Evolutionary conservation across 1,140 invertebrate genomes (phyloP).

Genomic region (Ips nitidus): DNA sequence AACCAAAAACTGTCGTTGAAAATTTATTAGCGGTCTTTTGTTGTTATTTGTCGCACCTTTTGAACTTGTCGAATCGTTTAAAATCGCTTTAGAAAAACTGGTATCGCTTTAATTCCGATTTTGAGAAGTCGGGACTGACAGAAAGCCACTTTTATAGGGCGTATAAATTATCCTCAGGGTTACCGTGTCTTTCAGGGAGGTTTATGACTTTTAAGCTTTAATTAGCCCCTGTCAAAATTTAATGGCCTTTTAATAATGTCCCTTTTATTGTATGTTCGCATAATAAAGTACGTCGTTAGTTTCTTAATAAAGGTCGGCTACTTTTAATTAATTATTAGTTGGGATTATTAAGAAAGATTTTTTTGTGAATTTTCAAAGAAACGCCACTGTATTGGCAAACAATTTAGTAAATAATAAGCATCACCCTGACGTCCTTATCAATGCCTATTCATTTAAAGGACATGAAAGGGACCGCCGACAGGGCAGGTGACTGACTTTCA

Average conservation of each 20-base stretch:
- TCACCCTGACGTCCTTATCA: constrained; percentile 20
- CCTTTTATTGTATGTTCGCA: too few species aligned
- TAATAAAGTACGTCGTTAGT: too few species aligned
- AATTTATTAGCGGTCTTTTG: neutral
- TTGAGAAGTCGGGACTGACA: neutral
- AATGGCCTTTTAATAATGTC: neutral
- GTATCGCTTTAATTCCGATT: neutral
- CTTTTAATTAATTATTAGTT: too few species aligned
- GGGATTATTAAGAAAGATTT: too few species aligned
- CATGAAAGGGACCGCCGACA: constrained; percentile 12
- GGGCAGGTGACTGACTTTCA: constrained; percentile 21
- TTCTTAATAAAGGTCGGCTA: too few species aligned
- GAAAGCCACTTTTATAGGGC: constrained; percentile 2
- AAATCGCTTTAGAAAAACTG: neutral
- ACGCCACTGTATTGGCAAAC: constrained; percentile 13
- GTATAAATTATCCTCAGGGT: neutral
- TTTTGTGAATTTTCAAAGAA: too few species aligned
- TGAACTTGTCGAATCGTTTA: neutral
- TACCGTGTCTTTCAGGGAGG: neutral
- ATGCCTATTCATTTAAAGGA: constrained; percentile 20
- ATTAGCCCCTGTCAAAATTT: neutral
- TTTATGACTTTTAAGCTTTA: neutral
- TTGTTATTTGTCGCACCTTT: neutral
- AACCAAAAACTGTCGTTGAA: too few species aligned
- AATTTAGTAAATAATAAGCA: constrained; percentile 20